Conservation (phyloP, 2,797 vertebrate genomes). For the Halcyon leucocephala region DNA sequence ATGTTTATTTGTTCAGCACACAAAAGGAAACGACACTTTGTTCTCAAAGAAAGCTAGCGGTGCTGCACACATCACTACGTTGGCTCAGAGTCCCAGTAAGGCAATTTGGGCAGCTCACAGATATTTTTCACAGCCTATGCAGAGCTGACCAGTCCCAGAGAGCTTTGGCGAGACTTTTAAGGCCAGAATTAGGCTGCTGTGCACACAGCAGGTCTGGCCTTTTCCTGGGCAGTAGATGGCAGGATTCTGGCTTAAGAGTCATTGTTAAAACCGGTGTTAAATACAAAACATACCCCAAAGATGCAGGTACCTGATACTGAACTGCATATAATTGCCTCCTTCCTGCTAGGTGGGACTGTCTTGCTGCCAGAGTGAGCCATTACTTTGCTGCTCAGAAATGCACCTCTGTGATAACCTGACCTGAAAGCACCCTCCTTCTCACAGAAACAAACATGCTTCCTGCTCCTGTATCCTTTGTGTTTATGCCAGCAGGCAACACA, state of each 20-base stretch:
- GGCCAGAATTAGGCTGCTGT: background rate
- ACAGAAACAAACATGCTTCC: conserved; percentile 28
- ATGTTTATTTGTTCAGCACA: background rate
- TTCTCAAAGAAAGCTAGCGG: background rate
- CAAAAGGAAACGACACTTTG: conserved; percentile 31
- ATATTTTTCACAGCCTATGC: background rate
- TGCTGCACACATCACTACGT: background rate
- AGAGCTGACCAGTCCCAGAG: background rate
- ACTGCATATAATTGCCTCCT: background rate
- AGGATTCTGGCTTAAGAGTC: background rate
- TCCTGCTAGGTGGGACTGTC: background rate
- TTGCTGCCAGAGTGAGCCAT: accelerated
- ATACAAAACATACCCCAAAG: background rate
- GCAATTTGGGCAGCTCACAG: background rate
- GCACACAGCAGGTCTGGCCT: background rate
- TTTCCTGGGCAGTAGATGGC: background rate
- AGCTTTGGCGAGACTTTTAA: background rate
- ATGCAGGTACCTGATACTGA: background rate
- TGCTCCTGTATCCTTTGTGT: background rate
- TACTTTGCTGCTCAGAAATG: background rate
- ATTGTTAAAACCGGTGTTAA: background rate
- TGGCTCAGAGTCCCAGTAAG: background rate
- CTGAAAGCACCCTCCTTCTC: background rate
- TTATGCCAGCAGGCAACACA: background rate
- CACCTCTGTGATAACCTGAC: background rate